Evolutionary conservation across 2,113 vertebrate species (phyloP), one percentile per base, ranked within the genome.

Genomic region (Clarias magur): DNA sequence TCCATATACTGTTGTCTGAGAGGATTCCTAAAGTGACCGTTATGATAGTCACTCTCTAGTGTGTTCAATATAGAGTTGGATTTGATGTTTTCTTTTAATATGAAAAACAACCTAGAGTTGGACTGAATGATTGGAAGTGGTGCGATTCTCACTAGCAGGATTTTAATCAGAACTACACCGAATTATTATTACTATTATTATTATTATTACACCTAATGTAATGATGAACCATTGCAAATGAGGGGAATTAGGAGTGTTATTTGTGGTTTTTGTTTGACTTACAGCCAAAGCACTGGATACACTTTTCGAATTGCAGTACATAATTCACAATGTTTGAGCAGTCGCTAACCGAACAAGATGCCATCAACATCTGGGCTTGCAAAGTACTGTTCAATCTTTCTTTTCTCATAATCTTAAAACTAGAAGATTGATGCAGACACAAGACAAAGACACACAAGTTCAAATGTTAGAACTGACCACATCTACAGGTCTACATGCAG

Each of bases 201-300:
- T 38, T 38, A 38, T 38, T 38, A 38, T 38, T 38, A 38, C 3
- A 38, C 2, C 38, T 38, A 38, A 38, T 38, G 3, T 38, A 78
- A 88, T 91, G 91, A 92, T 91, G 91, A 92, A 90, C 89, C 83
- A 34, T 86, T 76, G 62, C 84, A 86, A 92, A 89, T 88, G 86
- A 75, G 80, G 85, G 84, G 88, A 59, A 59, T 88, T 87, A 91
- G 87, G 89, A 79, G 75, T 65, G 54, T 56, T 56, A 68, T 91
- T 88, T 42, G 86, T 89, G 25, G 56, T 79, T 79, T 56, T 25
- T 79, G 25, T 15, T 17, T 17, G 25, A 27, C 56, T 48, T 21
- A 38, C 72, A 48, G 21, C 70, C 70, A 53, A 11, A 75, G 10
- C 38, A 25, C 0, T 53, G 9, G 21, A 48, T 48, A 25, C 72